Evolutionary conservation across 2,113 vertebrate genomes (phyloP).

Genomic region (Arenaria interpres): DNA sequence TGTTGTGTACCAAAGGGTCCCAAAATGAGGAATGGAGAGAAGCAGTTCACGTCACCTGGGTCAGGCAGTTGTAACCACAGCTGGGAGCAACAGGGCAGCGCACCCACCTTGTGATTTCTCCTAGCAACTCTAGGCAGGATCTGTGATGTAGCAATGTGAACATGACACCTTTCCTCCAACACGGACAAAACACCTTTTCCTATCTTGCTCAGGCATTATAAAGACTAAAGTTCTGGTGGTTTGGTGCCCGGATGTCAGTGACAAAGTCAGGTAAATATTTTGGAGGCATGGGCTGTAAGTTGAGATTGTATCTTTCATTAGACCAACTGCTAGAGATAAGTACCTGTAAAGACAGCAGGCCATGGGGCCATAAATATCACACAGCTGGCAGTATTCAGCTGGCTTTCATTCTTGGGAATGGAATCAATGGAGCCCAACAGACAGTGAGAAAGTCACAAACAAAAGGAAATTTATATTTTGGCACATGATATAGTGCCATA

Average conservation of each 20-base stretch:
- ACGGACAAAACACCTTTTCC: not conserved
- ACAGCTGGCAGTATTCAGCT: not conserved
- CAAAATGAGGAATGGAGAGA: not conserved
- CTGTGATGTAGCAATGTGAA: not conserved
- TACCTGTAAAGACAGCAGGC: not conserved
- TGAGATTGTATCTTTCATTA: not conserved
- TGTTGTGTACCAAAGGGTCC: not conserved
- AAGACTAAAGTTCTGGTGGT: not conserved
- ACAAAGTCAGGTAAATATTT: conserved; percentile 17
- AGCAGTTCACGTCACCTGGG: not conserved
- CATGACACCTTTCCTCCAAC: not conserved
- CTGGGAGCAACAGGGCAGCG: not conserved
- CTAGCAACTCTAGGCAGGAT: not conserved
- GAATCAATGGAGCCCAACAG: rapidly evolving
- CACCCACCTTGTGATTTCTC: not conserved
- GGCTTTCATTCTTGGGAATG: not conserved
- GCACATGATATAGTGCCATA: too few species aligned
- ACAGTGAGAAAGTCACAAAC: not conserved
- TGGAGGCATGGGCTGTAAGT: not conserved
- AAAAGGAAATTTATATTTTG: not conserved
- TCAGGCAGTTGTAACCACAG: not conserved
- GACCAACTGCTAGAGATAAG: not conserved
- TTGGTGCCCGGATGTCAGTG: not conserved
- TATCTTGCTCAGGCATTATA: not conserved
- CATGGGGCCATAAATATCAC: not conserved